Evolutionary conservation across 2,888 invertebrate genomes (phyloP), one percentile per base, ranked within the genome.

Genomic region (Hydrotaea diabolus): DNA sequence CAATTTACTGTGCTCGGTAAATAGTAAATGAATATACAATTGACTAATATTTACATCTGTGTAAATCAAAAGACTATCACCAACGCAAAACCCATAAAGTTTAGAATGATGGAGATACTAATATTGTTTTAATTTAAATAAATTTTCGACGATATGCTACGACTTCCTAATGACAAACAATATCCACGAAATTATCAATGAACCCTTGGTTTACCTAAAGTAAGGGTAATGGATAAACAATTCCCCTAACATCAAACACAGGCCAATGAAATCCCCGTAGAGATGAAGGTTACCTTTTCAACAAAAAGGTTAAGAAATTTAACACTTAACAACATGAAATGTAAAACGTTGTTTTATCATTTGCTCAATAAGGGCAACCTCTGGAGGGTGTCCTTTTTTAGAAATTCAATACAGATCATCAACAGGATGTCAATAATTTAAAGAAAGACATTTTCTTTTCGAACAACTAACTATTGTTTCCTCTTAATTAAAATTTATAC

Each of bases 351-450:
- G 26, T 31, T 59, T 59, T 17, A 19, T 21, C 55, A 55, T 9
- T 55, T 55, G 49, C n/a, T n/a, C 49, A n/a, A 13, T 13, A 49
- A n/a, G n/a, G 43, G 43, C 43, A 2, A 43, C 2, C 43, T 43
- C n/a, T n/a, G n/a, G 31, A 31, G 7, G 7, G n/a, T 49, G 0
- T 71, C 39, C 66, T 77, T 83, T 83, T 79, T 62, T 75, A 26
- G 5, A 19, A 21, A 43, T 39, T 69, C 23, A 19, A 39, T 21
- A 4, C 53, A 49, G 59, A 75, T 64, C 39, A 64, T 49, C 49
- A 78, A 53, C 81, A 81, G 84, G 84, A 84, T 81, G 72, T 78
- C 78, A 59, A 78, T 84, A 81, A 78, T 78, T 84, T 78, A 72
- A 84, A 78, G 75, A 78, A 73, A 77, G 71, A 78, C 80, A 66